phyloP scores from a whole-genome alignment of 2,797 vertebrate species.

The Silurus aristotelis region DNA sequence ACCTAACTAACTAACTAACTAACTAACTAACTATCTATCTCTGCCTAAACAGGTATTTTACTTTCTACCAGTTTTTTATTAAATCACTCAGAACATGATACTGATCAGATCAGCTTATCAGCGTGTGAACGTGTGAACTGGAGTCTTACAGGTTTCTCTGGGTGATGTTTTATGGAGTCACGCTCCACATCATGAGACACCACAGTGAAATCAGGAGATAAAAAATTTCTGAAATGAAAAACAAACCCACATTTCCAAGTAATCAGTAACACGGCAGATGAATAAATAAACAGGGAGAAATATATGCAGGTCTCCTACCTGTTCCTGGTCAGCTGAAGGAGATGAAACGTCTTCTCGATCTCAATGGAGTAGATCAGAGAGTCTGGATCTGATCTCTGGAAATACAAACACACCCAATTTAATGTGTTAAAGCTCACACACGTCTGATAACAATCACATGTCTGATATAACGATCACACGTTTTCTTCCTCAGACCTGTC shows the following conservation, averaged over 20 bases:
- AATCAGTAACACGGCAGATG: background rate
- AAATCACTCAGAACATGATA: background rate
- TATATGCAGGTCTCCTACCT: constrained; percentile 57
- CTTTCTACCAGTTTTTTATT: too few relatives aligned
- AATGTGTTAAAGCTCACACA: too few relatives aligned
- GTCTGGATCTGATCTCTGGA: constrained; percentile 61
- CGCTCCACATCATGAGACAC: constrained; percentile 61
- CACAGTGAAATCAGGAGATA: constrained; percentile 77
- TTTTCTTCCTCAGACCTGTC: constrained; percentile 51
- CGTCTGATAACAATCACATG: too few relatives aligned
- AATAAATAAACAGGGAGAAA: background rate
- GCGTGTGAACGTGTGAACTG: background rate
- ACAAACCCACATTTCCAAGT: background rate
- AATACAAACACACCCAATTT: constrained; percentile 2
- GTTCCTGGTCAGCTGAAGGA: constrained; percentile 71
- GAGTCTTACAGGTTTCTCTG: constrained; percentile 14
- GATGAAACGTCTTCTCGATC: constrained; percentile 65
- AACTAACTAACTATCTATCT: too few relatives aligned
- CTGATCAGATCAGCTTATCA: too few relatives aligned
- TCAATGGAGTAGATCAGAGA: constrained; percentile 64
- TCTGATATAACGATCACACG: too few relatives aligned
- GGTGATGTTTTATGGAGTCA: background rate
- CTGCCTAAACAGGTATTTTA: background rate
- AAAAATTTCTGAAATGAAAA: constrained; percentile 78
- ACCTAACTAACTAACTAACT: background rate